Percentiles rank a stretch among this genome's conserved stretches.
These are phyloP conservation scores for Meteorus colon DNA, from an alignment of 2,888 invertebrate genomes.

Conservation along the genomic window DNA sequence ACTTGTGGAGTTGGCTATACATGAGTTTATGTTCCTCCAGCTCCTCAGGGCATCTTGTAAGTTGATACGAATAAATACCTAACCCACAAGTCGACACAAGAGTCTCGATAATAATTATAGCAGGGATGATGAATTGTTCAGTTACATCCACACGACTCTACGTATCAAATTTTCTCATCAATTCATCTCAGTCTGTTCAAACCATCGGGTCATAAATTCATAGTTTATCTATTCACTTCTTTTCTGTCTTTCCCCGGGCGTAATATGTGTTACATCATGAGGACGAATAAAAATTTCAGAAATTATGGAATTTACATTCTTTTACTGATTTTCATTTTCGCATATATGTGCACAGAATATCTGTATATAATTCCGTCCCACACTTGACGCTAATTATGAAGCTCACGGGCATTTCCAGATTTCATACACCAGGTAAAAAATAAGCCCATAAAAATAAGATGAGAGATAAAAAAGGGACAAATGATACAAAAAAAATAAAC, in stretches of 20 bases:
- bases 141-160: slow-evolving; percentile 35
- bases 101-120: slow-evolving; percentile 57
- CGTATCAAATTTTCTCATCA: slow-evolving; percentile 41
- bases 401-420: not conserved
- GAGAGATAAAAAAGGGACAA: not conserved
- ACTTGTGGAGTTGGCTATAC: not conserved
- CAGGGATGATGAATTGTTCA: slow-evolving; percentile 58
- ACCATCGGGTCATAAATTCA: slow-evolving; percentile 24
- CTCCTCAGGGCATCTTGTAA: slow-evolving; percentile 43
- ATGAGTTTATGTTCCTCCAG: slow-evolving; percentile 11
- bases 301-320: not conserved
- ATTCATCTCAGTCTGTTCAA: slow-evolving; percentile 54
- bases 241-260: not conserved
- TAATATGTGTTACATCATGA: not conserved
- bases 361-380: not conserved
- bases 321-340: not conserved
- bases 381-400: not conserved
- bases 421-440: not conserved
- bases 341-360: not conserved
- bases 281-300: not conserved
- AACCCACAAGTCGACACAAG: slow-evolving; percentile 42
- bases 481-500: not conserved
- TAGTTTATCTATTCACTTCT: not conserved
- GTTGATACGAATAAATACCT: slow-evolving; percentile 50
- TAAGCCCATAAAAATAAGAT: not conserved